Percentiles rank a stretch among this genome's conserved stretches.
phyloP scores from a whole-genome alignment of 2,113 vertebrate species.

The Nothocercus nigrocapillus region DNA sequence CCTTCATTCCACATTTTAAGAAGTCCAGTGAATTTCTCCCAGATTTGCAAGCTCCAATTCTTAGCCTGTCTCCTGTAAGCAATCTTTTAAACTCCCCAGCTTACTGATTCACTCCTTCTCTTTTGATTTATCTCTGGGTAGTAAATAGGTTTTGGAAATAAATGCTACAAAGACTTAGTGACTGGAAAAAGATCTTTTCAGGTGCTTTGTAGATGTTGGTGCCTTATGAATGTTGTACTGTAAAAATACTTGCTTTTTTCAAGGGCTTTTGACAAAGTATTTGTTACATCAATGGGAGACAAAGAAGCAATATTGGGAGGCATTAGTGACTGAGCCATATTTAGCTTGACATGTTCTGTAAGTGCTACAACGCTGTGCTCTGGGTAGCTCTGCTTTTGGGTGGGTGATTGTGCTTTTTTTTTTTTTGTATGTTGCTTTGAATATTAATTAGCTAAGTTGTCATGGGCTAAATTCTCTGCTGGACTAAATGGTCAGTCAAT shows the following conservation, averaged over 20 bases:
- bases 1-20: not conserved
- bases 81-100: not conserved
- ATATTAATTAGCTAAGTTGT: not conserved
- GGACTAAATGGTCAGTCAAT: not conserved
- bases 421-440: not conserved
- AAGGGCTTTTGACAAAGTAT: not conserved
- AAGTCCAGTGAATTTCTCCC: not conserved
- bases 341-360: not conserved
- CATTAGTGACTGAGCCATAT: accelerated
- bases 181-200: not conserved
- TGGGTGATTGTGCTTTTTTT: not conserved
- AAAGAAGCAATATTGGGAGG: not conserved
- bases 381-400: not conserved
- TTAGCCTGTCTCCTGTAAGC: not conserved
- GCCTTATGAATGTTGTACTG: not conserved
- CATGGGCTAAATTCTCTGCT: not conserved
- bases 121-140: not conserved
- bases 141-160: not conserved
- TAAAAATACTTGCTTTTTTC: not conserved
- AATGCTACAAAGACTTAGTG: not conserved
- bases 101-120: not conserved
- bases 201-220: not conserved
- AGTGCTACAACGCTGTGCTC: not conserved
- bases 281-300: not conserved
- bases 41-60: not conserved